phyloP scores from a whole-genome alignment of 92 coral and sea anemone species.

The Zoanthus solanderi region DNA sequence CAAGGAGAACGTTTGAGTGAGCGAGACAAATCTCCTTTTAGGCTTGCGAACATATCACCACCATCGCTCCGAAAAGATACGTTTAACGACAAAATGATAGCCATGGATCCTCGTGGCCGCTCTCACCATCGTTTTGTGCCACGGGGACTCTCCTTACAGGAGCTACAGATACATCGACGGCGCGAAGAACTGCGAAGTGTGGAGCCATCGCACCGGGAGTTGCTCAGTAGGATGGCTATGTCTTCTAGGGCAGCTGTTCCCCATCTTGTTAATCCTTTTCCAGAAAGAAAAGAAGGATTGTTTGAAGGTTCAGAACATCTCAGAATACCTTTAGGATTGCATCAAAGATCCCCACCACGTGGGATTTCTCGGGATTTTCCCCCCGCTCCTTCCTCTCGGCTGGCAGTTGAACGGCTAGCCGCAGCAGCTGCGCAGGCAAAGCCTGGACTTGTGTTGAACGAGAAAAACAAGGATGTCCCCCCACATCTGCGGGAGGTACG shows the following conservation, averaged over 20 bases:
- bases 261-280: conserved; percentile 41
- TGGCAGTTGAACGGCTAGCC: conserved; percentile 88
- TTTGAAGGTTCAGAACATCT: conserved; percentile 61
- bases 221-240: conserved; percentile 89
- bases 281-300: conserved; percentile 70
- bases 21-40: conserved; percentile 40
- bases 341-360: conserved; percentile 70
- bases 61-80: conserved; percentile 74
- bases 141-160: conserved; percentile 74
- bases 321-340: conserved; percentile 68
- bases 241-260: conserved; percentile 49
- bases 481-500: conserved; percentile 80
- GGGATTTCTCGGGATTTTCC: conserved; percentile 75
- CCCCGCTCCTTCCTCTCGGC: conserved; percentile 74
- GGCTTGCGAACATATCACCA: conserved; percentile 74
- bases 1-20: conserved; percentile 31
- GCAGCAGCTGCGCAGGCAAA: conserved; percentile 85
- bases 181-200: conserved; percentile 75
- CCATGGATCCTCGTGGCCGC: conserved; percentile 51
- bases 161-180: conserved; percentile 79
- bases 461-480: conserved; percentile 70
- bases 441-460: conserved; percentile 54
- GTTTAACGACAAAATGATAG: conserved; percentile 63
- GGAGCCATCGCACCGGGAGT: conserved; percentile 85
- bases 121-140: conserved; percentile 76